Evolutionary conservation across 2,888 invertebrate species (phyloP).

Genomic region (Perizoma affinitatum): DNA sequence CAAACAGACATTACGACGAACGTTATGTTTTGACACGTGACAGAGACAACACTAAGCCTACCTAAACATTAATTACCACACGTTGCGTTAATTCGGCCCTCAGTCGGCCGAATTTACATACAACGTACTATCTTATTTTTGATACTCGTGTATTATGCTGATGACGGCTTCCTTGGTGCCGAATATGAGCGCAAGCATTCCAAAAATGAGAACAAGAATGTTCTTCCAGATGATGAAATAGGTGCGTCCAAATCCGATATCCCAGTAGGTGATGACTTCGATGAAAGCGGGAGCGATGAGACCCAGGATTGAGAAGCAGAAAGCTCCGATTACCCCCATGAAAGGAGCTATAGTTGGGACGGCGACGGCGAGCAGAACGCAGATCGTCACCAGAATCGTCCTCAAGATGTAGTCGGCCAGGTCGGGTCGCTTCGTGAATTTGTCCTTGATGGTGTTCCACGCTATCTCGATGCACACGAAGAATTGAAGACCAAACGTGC

Average conservation of each 20-base stretch:
- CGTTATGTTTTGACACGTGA: conserved; percentile 21
- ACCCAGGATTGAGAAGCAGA: conserved; percentile 96
- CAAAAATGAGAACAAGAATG: conserved; percentile 88
- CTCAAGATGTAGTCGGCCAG: conserved; percentile 90
- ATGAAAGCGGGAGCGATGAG: conserved; percentile 94
- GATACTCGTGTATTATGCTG: conserved; percentile 53
- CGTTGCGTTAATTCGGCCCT: conserved; percentile 42
- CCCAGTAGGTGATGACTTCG: conserved; percentile 94
- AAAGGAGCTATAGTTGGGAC: conserved; percentile 95
- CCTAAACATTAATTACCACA: conserved; percentile 38
- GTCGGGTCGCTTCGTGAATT: conserved; percentile 86
- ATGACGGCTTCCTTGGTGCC: conserved; percentile 83
- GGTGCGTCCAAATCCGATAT: conserved; percentile 89
- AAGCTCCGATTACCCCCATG: conserved; percentile 96
- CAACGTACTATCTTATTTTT: conserved; percentile 37
- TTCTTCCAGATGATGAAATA: conserved; percentile 93
- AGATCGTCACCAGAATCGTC: conserved; percentile 86
- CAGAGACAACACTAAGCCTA: conserved; percentile 16
- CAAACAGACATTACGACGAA: conserved; percentile 16
- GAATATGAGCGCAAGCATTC: conserved; percentile 91
- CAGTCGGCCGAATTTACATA: conserved; percentile 23
- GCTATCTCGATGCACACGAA: conserved; percentile 97
- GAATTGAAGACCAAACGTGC: conserved; percentile 98
- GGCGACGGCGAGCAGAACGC: conserved; percentile 91
- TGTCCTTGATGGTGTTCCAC: conserved; percentile 92